phyloP scores from a whole-genome alignment of 2,797 vertebrate genomes.

The Malacoraja senta region DNA sequence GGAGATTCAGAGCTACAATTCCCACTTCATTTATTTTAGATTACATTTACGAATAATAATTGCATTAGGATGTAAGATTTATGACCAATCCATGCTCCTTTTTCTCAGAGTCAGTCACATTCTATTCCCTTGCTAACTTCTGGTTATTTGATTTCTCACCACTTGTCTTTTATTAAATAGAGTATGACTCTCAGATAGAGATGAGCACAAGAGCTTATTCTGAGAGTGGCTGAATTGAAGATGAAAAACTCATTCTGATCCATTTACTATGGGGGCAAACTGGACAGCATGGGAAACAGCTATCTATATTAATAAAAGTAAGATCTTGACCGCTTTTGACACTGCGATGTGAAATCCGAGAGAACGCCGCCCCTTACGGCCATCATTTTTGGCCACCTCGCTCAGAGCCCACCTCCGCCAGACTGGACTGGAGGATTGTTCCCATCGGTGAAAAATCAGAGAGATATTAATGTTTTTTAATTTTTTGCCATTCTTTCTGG shows the following conservation, averaged over 20 bases:
- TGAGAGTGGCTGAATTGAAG: conserved; percentile 4
- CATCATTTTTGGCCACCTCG: too few species aligned
- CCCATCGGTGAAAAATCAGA: too few species aligned
- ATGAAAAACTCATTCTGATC: conserved; percentile 24
- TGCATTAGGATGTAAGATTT: background rate
- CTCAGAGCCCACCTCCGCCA: too few species aligned
- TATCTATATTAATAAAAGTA: too few species aligned
- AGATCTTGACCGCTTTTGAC: too few species aligned
- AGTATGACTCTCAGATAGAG: background rate
- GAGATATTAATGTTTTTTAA: too few species aligned
- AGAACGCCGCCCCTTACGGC: too few species aligned
- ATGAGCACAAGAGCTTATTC: background rate
- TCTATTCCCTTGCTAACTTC: conserved; percentile 23
- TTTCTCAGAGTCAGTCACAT: conserved; percentile 21
- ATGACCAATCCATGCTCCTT: background rate
- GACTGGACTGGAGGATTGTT: too few species aligned
- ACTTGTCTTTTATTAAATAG: conserved; percentile 25
- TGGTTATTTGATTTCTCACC: conserved; percentile 26
- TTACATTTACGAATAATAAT: conserved; percentile 34
- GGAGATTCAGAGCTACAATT: conserved; percentile 20
- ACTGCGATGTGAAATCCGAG: too few species aligned
- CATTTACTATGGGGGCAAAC: too few species aligned
- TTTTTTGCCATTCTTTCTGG: too few species aligned
- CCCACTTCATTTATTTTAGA: conserved; percentile 34
- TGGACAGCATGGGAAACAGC: too few species aligned